Evolutionary conservation across 2,113 vertebrate genomes (phyloP).

Genomic region (Peromyscus leucopus): DNA sequence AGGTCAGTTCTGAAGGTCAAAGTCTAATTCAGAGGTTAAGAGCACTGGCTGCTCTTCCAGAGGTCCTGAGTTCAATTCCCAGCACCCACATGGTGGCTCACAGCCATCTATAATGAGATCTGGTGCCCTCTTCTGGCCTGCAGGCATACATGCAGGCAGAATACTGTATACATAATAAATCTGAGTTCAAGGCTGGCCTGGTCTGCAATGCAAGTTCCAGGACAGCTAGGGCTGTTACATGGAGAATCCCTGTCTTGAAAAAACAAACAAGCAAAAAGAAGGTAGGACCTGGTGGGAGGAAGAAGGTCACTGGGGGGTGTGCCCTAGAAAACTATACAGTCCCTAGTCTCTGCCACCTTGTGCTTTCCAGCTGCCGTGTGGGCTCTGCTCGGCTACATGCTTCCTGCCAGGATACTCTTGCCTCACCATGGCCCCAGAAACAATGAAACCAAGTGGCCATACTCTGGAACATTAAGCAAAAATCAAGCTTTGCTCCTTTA

Average conservation of each 20-base stretch:
- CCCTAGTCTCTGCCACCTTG: not conserved
- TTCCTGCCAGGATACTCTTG: not conserved
- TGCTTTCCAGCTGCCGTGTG: not conserved
- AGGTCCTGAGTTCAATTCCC: too few species aligned
- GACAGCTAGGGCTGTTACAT: too few species aligned
- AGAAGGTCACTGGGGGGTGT: not conserved
- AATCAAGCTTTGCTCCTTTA: not conserved
- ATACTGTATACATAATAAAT: too few species aligned
- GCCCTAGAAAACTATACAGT: not conserved
- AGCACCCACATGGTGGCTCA: too few species aligned
- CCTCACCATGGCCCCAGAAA: not conserved
- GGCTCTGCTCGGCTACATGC: not conserved
- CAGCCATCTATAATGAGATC: too few species aligned
- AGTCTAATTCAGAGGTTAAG: not conserved
- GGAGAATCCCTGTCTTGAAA: not conserved
- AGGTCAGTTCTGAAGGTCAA: constrained; percentile 6
- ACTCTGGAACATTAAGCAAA: not conserved
- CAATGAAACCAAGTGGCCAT: not conserved
- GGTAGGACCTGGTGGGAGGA: not conserved
- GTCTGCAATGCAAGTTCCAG: too few species aligned
- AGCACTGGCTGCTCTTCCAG: too few species aligned
- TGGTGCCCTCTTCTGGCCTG: too few species aligned
- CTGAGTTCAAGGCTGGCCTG: too few species aligned
- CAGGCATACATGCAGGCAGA: too few species aligned
- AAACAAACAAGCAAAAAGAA: not conserved